A percentile compares a stretch with the other conserved stretches of the same genome.
phyloP scores from a whole-genome alignment of 2,797 vertebrate genomes.

The Anabacerthia variegaticeps region DNA sequence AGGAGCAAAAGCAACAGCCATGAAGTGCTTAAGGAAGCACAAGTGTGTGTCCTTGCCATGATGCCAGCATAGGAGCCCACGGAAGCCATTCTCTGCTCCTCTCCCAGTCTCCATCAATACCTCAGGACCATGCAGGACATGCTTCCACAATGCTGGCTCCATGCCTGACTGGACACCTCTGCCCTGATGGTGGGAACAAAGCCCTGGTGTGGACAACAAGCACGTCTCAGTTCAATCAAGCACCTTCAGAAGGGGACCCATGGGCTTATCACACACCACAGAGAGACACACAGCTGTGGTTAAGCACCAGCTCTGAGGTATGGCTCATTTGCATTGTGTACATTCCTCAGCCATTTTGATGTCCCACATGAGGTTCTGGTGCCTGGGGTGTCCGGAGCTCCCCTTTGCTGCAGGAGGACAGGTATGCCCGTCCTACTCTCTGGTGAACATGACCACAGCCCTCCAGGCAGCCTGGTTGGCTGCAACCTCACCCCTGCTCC shows the following conservation, averaged over 20 bases:
- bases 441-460: rapidly evolving
- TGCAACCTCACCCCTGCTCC: neutral
- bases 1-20: neutral
- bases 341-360: neutral
- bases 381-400: neutral
- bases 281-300: neutral
- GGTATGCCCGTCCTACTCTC: too few relatives aligned
- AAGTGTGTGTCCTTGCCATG: rapidly evolving
- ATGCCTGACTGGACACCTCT: neutral
- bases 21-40: rapidly evolving
- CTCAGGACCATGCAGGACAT: neutral
- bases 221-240: neutral
- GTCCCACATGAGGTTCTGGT: neutral
- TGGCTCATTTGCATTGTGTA: neutral
- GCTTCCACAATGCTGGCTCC: neutral
- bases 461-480: neutral
- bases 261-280: neutral
- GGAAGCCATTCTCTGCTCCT: neutral
- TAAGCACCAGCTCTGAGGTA: conserved; percentile 14
- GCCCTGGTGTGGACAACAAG: rapidly evolving
- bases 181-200: neutral
- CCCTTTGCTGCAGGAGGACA: neutral
- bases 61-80: neutral
- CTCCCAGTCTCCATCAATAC: neutral
- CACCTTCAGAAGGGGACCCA: neutral